Evolutionary conservation across 2,113 vertebrate genomes (phyloP).

Genomic region (Cephalopholis sonnerati): DNA sequence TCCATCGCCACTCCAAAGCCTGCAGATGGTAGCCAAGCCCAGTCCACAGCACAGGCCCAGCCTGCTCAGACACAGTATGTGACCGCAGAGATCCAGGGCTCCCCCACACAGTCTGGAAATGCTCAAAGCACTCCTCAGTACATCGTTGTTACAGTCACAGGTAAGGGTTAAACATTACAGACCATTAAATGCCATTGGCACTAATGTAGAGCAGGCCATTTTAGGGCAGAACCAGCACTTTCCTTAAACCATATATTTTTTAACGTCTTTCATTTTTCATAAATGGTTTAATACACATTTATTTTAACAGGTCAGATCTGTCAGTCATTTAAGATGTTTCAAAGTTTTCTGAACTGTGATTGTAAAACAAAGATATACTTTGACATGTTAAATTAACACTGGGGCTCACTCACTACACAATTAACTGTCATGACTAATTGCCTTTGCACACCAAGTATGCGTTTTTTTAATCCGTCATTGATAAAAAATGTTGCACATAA

Average conservation of each 20-base stretch:
- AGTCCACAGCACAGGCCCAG: constrained; percentile 75
- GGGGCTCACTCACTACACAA: not conserved
- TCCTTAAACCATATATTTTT: not conserved
- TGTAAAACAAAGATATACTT: not conserved
- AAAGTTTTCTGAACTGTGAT: not conserved
- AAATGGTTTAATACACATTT: not conserved
- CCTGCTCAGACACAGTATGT: constrained; percentile 86
- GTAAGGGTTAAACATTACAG: constrained; percentile 73
- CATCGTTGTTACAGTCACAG: constrained; percentile 94
- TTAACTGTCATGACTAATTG: not conserved
- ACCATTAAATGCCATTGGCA: not conserved
- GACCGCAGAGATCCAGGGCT: constrained; percentile 86
- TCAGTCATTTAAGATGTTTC: not conserved
- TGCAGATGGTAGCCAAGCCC: constrained; percentile 67
- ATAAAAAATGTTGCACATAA: too few species aligned
- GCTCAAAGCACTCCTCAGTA: constrained; percentile 89
- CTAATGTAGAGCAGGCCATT: not conserved
- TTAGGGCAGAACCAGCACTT: not conserved
- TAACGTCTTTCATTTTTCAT: too few species aligned
- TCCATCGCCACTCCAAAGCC: constrained; percentile 73
- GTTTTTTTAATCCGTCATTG: too few species aligned
- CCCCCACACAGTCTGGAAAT: constrained; percentile 82
- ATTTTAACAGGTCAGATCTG: not conserved
- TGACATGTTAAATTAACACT: not conserved
- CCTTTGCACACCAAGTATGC: too few species aligned